Evolutionary conservation across 2,888 invertebrate genomes (phyloP), one percentile per base, ranked within the genome.

Genomic region (Eilema depressum): DNA sequence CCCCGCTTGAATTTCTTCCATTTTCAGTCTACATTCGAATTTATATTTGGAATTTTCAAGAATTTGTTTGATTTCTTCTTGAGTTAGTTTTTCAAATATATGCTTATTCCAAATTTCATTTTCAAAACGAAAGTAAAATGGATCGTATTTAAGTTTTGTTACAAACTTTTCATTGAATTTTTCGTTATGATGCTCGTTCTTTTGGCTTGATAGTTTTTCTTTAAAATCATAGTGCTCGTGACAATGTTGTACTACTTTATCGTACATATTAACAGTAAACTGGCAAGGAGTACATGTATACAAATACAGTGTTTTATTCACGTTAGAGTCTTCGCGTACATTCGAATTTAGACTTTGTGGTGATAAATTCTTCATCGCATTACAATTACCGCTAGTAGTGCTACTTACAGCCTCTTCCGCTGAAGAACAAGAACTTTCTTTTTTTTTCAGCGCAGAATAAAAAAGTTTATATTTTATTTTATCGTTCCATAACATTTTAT

Each of bases 201-300:
- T 70, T 71, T 91, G 91, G 56, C 10, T 62, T 30, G 23, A 62
- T 65, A 71, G 25, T 20, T 77, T 73, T 69, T 75, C 69, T 53
- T 78, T 73, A 59, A 71, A 75, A 72, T 81, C 79, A 68, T 84
- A 88, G 81, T 93, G 92, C 30, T 83, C 79, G 66, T 92, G 93
- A 76, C 92, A 92, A 84, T 94, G 94, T 73, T 89, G 85, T 56
- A 93, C 82, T 41, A 88, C 89, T 79, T 86, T 85, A 75, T 93
- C 92, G 76, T 92, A 94, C 17, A 80, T 78, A 74, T 87, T 82
- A 62, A 92, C 73, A 71, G 87, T 81, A 70, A 88, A 65, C 59
- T 78, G 73, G 79, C 93, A 93, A 77, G 79, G 85, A 74, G 84
- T 85, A 80, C 93, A 93, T 47, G 75, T 83, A 75, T 86, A 93